Conservation (phyloP, 2,797 vertebrate species). For the Aeoliscus strigatus region DNA sequence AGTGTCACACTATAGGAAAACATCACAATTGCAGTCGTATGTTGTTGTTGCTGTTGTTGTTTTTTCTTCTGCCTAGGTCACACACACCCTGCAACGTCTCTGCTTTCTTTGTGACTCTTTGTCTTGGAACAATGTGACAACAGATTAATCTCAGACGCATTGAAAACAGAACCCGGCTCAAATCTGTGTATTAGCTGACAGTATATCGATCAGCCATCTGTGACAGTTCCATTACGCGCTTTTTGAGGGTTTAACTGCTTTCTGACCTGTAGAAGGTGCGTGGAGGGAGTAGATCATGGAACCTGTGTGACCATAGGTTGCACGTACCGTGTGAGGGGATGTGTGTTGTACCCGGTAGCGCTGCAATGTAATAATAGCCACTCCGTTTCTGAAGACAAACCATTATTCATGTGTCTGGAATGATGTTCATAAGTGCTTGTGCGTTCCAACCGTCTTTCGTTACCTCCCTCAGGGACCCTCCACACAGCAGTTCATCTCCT, state of each 20-base stretch:
- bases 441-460: slow-evolving; percentile 47
- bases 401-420: slow-evolving; percentile 43
- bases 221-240: slow-evolving; percentile 54
- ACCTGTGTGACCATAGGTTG: slow-evolving; percentile 40
- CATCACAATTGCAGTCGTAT: slow-evolving; percentile 49
- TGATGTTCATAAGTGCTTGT: slow-evolving; percentile 36
- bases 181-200: slow-evolving; percentile 13
- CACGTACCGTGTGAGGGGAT: slow-evolving; percentile 37
- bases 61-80: slow-evolving; percentile 15
- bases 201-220: slow-evolving; percentile 35
- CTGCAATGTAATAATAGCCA: slow-evolving; percentile 45
- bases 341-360: slow-evolving; percentile 41
- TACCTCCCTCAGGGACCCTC: slow-evolving; percentile 69
- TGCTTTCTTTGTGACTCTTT: slow-evolving; percentile 10
- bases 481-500: slow-evolving; percentile 45
- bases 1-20: slow-evolving; percentile 34
- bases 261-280: slow-evolving; percentile 57
- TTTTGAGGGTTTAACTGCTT: slow-evolving; percentile 45
- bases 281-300: slow-evolving; percentile 48
- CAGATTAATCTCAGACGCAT: slow-evolving; percentile 14
- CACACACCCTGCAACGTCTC: slow-evolving; percentile 17
- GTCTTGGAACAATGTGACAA: slow-evolving; percentile 11
- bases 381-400: slow-evolving; percentile 37
- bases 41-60: slow-evolving; percentile 7
- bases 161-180: slow-evolving; percentile 16